A percentile compares a stretch with the other conserved stretches of the same genome.
Conservation (phyloP, 1,140 invertebrate genomes). For the Drosophila subpulchrella region DNA sequence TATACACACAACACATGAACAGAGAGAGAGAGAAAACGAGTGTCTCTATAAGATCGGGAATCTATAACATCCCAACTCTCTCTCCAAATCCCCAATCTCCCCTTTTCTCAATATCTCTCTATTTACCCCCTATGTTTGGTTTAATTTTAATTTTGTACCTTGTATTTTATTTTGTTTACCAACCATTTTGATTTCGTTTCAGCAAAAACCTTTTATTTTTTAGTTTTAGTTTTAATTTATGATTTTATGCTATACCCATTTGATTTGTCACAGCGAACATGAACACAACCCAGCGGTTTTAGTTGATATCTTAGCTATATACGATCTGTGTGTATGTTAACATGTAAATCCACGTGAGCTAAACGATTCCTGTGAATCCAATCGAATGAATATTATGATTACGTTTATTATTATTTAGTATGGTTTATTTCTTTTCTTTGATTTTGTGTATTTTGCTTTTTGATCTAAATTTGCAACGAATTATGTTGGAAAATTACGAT, state of each 20-base stretch:
- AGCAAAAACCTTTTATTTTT: constrained; percentile 11
- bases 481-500: constrained; percentile 45
- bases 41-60: background rate
- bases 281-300: constrained; percentile 4
- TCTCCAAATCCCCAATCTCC: constrained; percentile 2
- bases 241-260: constrained; percentile 10
- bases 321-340: constrained; percentile 19
- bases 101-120: constrained; percentile 20
- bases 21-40: constrained; percentile 22
- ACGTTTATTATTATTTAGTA: constrained; percentile 45
- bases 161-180: constrained; percentile 28
- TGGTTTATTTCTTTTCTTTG: constrained; percentile 48
- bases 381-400: constrained; percentile 36
- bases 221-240: constrained; percentile 26
- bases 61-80: constrained; percentile 12
- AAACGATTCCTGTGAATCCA: constrained; percentile 23
- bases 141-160: constrained; percentile 56
- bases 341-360: constrained; percentile 10
- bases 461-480: constrained; percentile 6
- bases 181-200: constrained; percentile 37
- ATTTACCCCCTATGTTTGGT: constrained; percentile 12
- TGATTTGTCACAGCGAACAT: constrained; percentile 16
- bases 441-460: constrained; percentile 44
- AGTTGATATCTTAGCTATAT: constrained; percentile 21
- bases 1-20: constrained; percentile 37